These are phyloP conservation scores for Lepidochitona cinerea DNA, from an alignment of 2,888 invertebrate species.

Conservation along the genomic window DNA sequence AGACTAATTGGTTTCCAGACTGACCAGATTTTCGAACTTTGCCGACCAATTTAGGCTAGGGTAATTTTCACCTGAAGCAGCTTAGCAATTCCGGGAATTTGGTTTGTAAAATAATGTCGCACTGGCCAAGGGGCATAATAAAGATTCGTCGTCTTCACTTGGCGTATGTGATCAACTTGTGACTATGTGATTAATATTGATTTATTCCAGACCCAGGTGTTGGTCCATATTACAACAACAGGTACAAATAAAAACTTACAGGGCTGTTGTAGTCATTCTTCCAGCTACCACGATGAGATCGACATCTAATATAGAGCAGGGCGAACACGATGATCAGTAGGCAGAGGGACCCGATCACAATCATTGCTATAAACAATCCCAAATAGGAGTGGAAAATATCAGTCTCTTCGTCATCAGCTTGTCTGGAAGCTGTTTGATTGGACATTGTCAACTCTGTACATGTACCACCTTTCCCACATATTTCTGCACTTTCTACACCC, in stretches of 20 bases:
- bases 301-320: conserved; percentile 19
- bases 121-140: no score
- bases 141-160: no score
- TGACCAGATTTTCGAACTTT: no score
- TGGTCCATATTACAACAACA: no score
- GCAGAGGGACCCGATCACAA: conserved; percentile 33
- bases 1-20: no score
- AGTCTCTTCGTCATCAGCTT: not conserved
- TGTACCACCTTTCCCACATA: not conserved
- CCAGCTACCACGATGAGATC: conserved; percentile 18
- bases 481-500: not conserved
- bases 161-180: no score
- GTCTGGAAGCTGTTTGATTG: not conserved
- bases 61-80: no score
- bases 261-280: conserved; percentile 2
- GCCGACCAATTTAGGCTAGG: no score
- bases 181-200: no score
- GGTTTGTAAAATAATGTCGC: no score
- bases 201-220: no score
- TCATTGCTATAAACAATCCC: conserved; percentile 34
- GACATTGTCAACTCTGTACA: not conserved
- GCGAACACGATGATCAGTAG: conserved; percentile 34
- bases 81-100: no score
- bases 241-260: not conserved
- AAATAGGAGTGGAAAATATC: not conserved